Conservation (phyloP, 2,113 vertebrate genomes). For the Dasyurus viverrinus region DNA sequence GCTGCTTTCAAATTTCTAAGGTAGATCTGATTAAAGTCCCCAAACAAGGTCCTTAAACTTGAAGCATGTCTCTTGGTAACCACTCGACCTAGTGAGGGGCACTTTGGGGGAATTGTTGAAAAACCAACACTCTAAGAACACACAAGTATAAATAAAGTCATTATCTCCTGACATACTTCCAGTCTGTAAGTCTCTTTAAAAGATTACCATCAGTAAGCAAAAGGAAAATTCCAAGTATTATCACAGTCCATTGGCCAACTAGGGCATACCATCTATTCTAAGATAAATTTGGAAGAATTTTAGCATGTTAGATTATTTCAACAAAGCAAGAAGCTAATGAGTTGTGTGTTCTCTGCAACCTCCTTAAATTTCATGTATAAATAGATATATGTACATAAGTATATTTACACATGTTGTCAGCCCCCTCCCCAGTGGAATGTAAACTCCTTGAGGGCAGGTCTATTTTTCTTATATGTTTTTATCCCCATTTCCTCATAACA, state of each 20-base stretch:
- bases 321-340: neutral
- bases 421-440: neutral
- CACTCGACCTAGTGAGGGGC: slow-evolving; percentile 12
- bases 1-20: slow-evolving; percentile 49
- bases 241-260: slow-evolving; percentile 55
- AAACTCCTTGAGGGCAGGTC: neutral
- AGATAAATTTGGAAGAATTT: slow-evolving; percentile 65
- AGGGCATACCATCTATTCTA: slow-evolving; percentile 58
- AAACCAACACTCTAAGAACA: slow-evolving; percentile 49
- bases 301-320: neutral
- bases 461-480: neutral
- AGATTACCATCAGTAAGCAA: slow-evolving; percentile 21
- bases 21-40: slow-evolving; percentile 41
- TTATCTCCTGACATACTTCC: slow-evolving; percentile 2
- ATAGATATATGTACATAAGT: neutral
- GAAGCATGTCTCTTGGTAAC: slow-evolving; percentile 50
- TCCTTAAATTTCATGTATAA: neutral
- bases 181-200: slow-evolving; percentile 9
- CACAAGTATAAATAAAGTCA: neutral
- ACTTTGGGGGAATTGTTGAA: neutral
- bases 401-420: neutral
- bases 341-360: neutral
- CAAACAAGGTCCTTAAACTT: slow-evolving; percentile 44
- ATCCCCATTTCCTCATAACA: neutral
- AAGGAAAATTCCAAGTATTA: slow-evolving; percentile 39